Percentiles rank a stretch among this genome's conserved stretches.
These are phyloP conservation scores for Vultur gryphus DNA, from an alignment of 2,797 vertebrate species.

Conservation along the genomic window DNA sequence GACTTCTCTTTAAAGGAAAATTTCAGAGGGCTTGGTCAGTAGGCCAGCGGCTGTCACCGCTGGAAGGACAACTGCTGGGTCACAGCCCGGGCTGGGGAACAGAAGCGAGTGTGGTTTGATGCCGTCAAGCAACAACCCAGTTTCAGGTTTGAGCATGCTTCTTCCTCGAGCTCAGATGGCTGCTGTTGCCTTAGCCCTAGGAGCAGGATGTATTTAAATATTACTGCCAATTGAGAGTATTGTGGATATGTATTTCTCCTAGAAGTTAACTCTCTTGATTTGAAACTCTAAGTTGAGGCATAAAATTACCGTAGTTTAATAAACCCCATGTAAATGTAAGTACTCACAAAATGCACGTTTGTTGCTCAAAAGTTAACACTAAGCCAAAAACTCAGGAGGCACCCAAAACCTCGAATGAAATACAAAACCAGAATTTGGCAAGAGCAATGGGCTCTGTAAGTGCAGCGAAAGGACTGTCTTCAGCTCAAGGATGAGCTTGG, in stretches of 20 bases:
- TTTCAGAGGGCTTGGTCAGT: background rate
- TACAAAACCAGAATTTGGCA: background rate
- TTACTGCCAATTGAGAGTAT: conserved; percentile 42
- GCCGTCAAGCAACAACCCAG: background rate
- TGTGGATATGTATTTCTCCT: conserved; percentile 7
- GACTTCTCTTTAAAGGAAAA: background rate
- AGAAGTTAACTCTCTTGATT: conserved; percentile 47
- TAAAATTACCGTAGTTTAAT: background rate
- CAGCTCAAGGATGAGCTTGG: background rate
- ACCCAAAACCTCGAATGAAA: background rate
- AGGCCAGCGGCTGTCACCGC: background rate
- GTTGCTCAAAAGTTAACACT: background rate
- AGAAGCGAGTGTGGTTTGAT: background rate
- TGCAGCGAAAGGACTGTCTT: background rate
- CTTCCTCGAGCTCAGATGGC: background rate
- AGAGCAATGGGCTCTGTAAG: background rate
- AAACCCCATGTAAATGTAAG: background rate
- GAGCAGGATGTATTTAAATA: conserved; percentile 58
- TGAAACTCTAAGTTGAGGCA: background rate
- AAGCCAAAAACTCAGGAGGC: background rate
- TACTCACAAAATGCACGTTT: background rate
- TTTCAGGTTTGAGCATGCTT: conserved; percentile 7
- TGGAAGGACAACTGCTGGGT: background rate
- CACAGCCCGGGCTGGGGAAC: background rate
- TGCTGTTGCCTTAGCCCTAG: conserved; percentile 15